Base-by-base conservation (phyloP, 2,888 invertebrate genomes). In the Pantelozetes paolii region DNA sequence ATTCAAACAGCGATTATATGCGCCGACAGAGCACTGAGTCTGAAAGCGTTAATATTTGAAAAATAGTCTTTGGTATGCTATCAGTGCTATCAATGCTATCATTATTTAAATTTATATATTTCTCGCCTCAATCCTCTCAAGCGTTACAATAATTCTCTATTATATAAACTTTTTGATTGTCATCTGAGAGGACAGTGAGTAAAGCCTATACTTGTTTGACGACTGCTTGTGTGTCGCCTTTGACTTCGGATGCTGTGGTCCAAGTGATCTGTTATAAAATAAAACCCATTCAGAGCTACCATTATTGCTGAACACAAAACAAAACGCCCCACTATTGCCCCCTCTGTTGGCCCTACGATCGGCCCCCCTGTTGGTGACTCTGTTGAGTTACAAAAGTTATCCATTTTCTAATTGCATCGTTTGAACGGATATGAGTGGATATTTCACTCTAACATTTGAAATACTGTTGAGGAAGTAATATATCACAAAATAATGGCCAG, bases 401-500 rank as follows among this genome's bases (percentile, higher is more conserved):
- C 40, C 69, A 69, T 69, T 69, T 69, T 69, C 69, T 69, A 69
- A 69, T 69, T 69, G 69, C 28, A 45, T 42, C 42, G 40, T 45
- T 69, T 20, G 26, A 69, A 69, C 69, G 69, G 69, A 69, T 69
- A 45, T 69, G 45, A 69, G 45, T 42, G 69, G 45, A 69, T 69
- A 64, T 64, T 36, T 64, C n/a, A 36, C 36, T 62, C 8, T n/a
- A 64, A 36, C 36, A 32, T 64, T 64, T 64, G 32, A 64, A 36
- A 69, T 69, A 13, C 45, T 45, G 15, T 69, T 42, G 26, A 42
- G 69, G 69, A 69, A 42, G 69, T 69, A 69, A 69, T 69, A 69
- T 69, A 69, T 69, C 69, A 69, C 69, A 36, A 42, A 67, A 69
- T 69, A 69, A 69, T 69, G 42, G 69, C 45, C 69, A 45, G 69